Base-by-base conservation (phyloP, 2,797 vertebrate genomes). In the Coccyzus lansbergi region DNA sequence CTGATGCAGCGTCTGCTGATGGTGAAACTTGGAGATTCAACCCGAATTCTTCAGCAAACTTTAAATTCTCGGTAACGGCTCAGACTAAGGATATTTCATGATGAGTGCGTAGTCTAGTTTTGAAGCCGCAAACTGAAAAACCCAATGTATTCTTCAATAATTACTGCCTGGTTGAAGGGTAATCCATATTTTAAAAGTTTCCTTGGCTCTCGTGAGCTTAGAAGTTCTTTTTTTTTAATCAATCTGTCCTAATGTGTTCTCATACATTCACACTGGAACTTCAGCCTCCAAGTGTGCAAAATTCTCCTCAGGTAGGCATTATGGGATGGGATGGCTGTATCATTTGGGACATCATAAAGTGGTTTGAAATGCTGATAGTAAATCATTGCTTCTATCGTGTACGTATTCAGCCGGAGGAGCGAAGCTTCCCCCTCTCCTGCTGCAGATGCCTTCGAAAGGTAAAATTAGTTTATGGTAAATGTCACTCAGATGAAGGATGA, bases 401-500 rank as follows among this genome's bases (percentile, higher is more conserved):
- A 59, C 0, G 4, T 26, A 55, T 79, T 83, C 19, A 11, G 3
- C 17, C 31, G 87, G 65, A 88, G 91, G 83, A 65, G 92, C 94
- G 90, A 19, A 72, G 80, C 93, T 89, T 93, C 89, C 96, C 79
- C 16, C 7, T 82, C 33, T 44, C 10, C 21, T 3, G 2, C 78
- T 70, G 52, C 96, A 95, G 94, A 95, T 97, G 97, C 88, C 97
- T 97, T 94, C 15, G 95, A 96, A 97, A 97, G 97, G 97, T 97
- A 97, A 96, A 97, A 88, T 96, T 84, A 91, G 69, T 97, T 97
- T 95, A 96, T n/a, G 81, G 93, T 95, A 97, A 97, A 96, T 97
- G 97, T 97, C 97, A 97, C 58, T 95, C 95, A 89, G 94, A 97
- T 97, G 95, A 98, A 97, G 78, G 70, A 70, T 95, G 97, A 95